Evolutionary conservation across 2,888 invertebrate genomes (phyloP).

Genomic region (Thysanoteuthis rhombus): DNA sequence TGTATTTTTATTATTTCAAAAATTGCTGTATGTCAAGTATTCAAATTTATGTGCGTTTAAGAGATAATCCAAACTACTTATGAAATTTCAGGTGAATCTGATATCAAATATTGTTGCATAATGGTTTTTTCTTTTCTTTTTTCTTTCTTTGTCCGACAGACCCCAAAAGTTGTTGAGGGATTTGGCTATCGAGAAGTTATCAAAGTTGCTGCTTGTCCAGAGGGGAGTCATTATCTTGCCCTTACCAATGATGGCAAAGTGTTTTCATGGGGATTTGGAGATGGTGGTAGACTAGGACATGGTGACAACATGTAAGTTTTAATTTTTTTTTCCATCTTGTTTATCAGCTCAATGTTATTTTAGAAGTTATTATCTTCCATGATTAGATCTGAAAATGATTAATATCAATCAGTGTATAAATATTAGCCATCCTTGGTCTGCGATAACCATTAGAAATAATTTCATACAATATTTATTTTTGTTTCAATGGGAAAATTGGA

Average conservation of each 20-base stretch:
- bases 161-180: slow-evolving; percentile 71
- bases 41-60: not conserved
- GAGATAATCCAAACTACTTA: not conserved
- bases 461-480: too few relatives aligned
- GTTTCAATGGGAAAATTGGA: too few relatives aligned
- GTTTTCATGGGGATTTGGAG: slow-evolving; percentile 96
- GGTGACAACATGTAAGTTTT: slow-evolving; percentile 76
- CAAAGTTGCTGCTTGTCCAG: slow-evolving; percentile 91
- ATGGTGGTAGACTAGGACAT: slow-evolving; percentile 90
- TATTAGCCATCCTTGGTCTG: too few relatives aligned
- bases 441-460: too few relatives aligned
- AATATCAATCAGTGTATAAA: too few relatives aligned
- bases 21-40: too few relatives aligned
- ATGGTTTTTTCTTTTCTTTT: not conserved
- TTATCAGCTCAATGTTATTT: too few relatives aligned
- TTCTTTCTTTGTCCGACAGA: slow-evolving; percentile 65
- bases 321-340: too few relatives aligned
- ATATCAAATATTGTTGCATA: not conserved
- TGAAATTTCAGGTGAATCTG: not conserved
- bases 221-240: slow-evolving; percentile 93
- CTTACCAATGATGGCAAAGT: slow-evolving; percentile 91
- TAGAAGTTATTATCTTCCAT: too few relatives aligned
- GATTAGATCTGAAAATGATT: too few relatives aligned
- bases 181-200: slow-evolving; percentile 78
- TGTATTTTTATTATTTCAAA: too few relatives aligned